Evolutionary conservation across 2,888 invertebrate species (phyloP).

Genomic region (Chrysomela aeneicollis): DNA sequence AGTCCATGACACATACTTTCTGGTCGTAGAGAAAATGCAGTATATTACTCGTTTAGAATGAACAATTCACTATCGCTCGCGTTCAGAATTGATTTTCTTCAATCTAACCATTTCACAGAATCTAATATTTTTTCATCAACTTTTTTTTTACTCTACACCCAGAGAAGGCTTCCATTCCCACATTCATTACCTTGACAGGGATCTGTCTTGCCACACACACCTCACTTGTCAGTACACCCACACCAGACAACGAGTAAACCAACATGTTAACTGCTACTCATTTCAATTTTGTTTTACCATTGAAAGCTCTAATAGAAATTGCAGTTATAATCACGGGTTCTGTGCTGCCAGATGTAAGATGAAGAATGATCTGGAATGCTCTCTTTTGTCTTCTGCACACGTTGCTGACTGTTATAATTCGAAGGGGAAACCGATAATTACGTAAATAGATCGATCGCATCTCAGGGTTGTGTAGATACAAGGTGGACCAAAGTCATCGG

Average conservation of each 20-base stretch:
- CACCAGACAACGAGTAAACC: conserved; percentile 36
- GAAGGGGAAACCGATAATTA: neutral
- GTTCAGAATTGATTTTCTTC: too few species aligned
- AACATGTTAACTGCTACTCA: conserved; percentile 38
- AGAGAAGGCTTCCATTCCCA: conserved; percentile 28
- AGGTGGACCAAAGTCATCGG: too few species aligned
- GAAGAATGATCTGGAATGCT: conserved; percentile 6
- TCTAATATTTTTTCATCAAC: too few species aligned
- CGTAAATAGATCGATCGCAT: neutral
- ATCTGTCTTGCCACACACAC: conserved; percentile 36
- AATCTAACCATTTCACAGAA: too few species aligned
- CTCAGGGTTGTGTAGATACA: neutral
- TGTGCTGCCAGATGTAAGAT: conserved; percentile 9
- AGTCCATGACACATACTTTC: too few species aligned
- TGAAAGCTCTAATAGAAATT: conserved; percentile 34
- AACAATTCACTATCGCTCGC: too few species aligned
- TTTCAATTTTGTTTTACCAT: conserved; percentile 35
- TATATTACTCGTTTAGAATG: too few species aligned
- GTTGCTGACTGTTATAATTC: conserved; percentile 7
- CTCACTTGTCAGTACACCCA: conserved; percentile 40
- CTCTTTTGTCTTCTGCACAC: conserved; percentile 15
- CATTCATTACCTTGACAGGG: conserved; percentile 31
- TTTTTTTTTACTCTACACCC: too few species aligned
- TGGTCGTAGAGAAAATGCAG: too few species aligned
- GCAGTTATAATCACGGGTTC: conserved; percentile 34